Evolutionary conservation across 92 coral and sea anemone genomes (phyloP), one percentile per base, ranked within the genome.

Genomic region (Siderastrea radians): DNA sequence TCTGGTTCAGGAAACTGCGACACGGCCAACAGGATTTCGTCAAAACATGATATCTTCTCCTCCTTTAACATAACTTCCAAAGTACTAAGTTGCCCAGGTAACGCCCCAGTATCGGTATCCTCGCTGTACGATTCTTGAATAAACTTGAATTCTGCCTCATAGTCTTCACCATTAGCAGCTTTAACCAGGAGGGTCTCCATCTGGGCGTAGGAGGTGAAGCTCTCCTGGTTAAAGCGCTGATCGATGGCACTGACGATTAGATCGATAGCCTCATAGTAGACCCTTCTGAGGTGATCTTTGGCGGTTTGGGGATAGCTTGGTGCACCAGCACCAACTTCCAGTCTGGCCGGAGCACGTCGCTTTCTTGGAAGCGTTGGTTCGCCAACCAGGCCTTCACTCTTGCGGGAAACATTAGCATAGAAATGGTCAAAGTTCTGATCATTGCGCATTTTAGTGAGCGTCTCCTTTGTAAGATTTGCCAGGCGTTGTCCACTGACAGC

Each of bases 221-320:
- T 89, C 72, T 82, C 84, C 80, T 94, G 98, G 76, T 74, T 83
- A 72, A 89, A 94, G 83, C 97, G 93, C 91, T 91, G 79, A 15
- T 91, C 93, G 60, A 91, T 92, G 48, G 93, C 95, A 75, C 81
- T 92, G 51, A 90, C 82, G 62, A 92, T 91, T 47, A 91, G 90
- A 83, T 91, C 94, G 43, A 91, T 78, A 72, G 87, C 89, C 83
- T 90, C 92, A 77, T 86, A 94, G 74, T 94, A 92, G 79, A 94
- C 77, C 62, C 82, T 77, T 57, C 90, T 86, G 72, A 86, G 75
- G 84, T 90, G 78, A 74, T 92, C 91, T 78, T 92, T 83, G 7
- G 93, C 71, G 19, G 98, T 92, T 17, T 90, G 73, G 49, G 93
- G 95, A 83, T 77, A 89, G 80, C 83, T 83, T 57, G 88, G 90